Percentiles rank a stretch among this genome's conserved stretches.
These are phyloP conservation scores for Drosophila prolongata DNA, from an alignment of 2,888 invertebrate genomes.

Conservation along the genomic window DNA sequence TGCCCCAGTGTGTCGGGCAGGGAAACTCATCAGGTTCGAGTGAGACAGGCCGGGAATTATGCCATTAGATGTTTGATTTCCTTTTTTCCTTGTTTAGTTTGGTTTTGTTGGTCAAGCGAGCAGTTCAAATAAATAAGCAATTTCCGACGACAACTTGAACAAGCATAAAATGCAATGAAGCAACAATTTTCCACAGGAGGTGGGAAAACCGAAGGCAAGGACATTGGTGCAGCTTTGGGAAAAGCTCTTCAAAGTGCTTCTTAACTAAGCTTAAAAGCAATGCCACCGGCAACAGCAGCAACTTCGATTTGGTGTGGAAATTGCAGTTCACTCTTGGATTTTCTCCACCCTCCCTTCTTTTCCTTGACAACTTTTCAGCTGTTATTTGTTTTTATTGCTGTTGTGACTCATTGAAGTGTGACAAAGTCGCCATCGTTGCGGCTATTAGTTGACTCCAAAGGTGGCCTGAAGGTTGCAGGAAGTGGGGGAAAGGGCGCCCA, in stretches of 20 bases:
- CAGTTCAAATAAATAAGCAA: conserved; percentile 70
- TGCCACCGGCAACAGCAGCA: conserved; percentile 47
- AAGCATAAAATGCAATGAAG: conserved; percentile 63
- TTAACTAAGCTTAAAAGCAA: conserved; percentile 77
- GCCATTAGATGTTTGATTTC: conserved; percentile 46
- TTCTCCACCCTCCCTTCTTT: conserved; percentile 1
- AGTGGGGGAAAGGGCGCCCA: not conserved
- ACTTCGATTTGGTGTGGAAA: conserved; percentile 56
- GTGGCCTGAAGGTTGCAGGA: conserved; percentile 18
- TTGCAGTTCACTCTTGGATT: conserved; percentile 36
- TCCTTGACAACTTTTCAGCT: conserved; percentile 46
- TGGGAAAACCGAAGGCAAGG: conserved; percentile 32
- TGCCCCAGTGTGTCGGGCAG: conserved; percentile 12
- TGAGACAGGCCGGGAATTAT: conserved; percentile 33
- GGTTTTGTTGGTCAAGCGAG: conserved; percentile 33
- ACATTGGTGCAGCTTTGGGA: conserved; percentile 64
- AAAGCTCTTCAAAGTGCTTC: conserved; percentile 71
- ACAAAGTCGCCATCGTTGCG: conserved; percentile 55
- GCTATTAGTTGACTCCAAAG: conserved; percentile 62
- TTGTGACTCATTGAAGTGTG: conserved; percentile 49
- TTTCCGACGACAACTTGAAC: conserved; percentile 49
- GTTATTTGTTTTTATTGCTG: conserved; percentile 36
- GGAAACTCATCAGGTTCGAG: conserved; percentile 18
- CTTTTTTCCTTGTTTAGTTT: conserved; percentile 17
- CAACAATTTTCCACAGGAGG: conserved; percentile 57